Base-by-base conservation (phyloP, 2,888 invertebrate genomes). In the Onthophagus sagittarius region DNA sequence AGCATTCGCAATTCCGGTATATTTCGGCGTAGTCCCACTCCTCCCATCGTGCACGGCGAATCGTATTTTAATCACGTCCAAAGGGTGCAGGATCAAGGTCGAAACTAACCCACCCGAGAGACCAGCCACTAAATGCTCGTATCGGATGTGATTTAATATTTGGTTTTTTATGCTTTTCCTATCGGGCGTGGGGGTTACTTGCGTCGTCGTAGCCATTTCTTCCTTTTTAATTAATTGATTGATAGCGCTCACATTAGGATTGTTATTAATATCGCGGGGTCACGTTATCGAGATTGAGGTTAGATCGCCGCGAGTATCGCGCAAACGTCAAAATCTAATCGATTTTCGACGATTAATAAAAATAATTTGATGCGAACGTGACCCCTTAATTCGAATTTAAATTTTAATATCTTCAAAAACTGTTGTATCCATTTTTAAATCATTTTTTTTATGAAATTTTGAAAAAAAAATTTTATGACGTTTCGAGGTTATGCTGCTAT, bases 41-140 rank as follows among this genome's bases (percentile, higher is more conserved):
- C 92, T 88, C 69, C 98, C 98, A 89, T 99, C 98, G 86, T 96
- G 96, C 0, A 98, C 98, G 92, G 98, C 98, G 87, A 99, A 98
- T 85, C 99, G 90, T 79, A 99, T 96, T 90, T 99, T 99, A 78
- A 99, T 93, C 80, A 99, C 91, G 88, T 99, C 99, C 84, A 99
- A 87, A 62, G 99, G 99, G 87, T 98, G 98, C 78, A 99, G 87
- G 81, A 96, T 91, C 72, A 98, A 86, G 5, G 99, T 99, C 62
- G 99, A 96, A 23, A 94, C 92, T 14, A 97, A 94, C 76, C 99
- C 99, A 79, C 99, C 99, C 77, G 95, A 93, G 80, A 98, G 90
- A 72, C 99, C 99, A 82, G 98, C 99, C 79, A 97, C 89, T 84
- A 99, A 89, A 88, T 99, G 97, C 86, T 99, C 98, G 86, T 94